A percentile compares a stretch with the other conserved stretches of the same genome.
Evolutionary conservation across 2,797 vertebrate genomes (phyloP).

Genomic region (Chrysocyon brachyurus): DNA sequence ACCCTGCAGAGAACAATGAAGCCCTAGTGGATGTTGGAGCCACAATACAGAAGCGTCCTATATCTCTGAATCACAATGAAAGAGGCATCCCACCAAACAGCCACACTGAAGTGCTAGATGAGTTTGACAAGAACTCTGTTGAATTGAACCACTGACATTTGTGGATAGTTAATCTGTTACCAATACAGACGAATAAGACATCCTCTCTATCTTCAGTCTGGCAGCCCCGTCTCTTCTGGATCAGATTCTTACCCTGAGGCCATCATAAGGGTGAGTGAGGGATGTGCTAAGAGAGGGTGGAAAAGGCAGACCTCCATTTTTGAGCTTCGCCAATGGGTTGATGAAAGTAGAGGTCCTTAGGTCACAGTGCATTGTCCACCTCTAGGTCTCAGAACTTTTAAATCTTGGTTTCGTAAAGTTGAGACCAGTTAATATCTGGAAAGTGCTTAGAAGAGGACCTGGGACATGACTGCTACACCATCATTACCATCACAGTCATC

Average conservation of each 20-base stretch:
- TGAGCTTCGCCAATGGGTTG: not conserved
- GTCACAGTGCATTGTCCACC: not conserved
- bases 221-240: not conserved
- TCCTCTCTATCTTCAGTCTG: not conserved
- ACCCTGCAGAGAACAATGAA: not conserved
- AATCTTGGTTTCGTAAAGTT: not conserved
- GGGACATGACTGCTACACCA: no score
- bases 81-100: no score
- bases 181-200: not conserved
- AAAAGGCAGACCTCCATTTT: not conserved
- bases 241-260: not conserved
- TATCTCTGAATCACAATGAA: not conserved
- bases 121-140: not conserved
- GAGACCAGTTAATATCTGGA: not conserved
- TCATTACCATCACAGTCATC: not conserved
- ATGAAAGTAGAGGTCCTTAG: not conserved
- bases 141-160: not conserved
- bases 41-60: not conserved
- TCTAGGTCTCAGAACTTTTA: not conserved
- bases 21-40: accelerated
- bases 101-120: not conserved
- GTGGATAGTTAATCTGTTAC: not conserved
- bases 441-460: not conserved
- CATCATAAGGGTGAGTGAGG: not conserved
- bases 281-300: not conserved